A percentile compares a stretch with the other conserved stretches of the same genome.
phyloP scores from a whole-genome alignment of 2,113 vertebrate species.

The Plectropomus leopardus region DNA sequence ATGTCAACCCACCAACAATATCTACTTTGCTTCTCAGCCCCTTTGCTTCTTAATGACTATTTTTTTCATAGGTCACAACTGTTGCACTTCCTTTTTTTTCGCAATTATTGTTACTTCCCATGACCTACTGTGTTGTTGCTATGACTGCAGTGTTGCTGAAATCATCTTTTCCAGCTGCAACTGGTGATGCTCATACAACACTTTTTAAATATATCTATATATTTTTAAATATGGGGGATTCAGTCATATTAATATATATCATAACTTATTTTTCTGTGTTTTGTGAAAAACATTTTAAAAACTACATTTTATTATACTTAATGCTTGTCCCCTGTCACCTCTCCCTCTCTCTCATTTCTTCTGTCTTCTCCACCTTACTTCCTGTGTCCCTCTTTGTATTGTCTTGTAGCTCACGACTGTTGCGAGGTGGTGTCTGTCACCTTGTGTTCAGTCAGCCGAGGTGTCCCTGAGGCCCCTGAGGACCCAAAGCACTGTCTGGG shows the following conservation, averaged over 20 bases:
- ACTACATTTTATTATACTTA: not conserved
- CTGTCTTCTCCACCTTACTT: not conserved
- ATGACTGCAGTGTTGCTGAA: not conserved
- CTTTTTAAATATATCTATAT: too few species aligned
- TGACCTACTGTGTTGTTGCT: not conserved
- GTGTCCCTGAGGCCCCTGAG: constrained; percentile 78
- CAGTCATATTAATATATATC: not conserved
- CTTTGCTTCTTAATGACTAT: too few species aligned
- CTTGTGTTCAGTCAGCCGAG: constrained; percentile 87
- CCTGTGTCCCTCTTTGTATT: constrained; percentile 18
- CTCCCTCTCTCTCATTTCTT: not conserved
- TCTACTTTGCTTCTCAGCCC: too few species aligned
- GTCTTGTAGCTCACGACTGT: constrained; percentile 91
- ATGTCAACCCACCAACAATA: too few species aligned
- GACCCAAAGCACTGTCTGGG: constrained; percentile 56
- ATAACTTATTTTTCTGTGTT: not conserved
- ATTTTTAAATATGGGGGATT: not conserved
- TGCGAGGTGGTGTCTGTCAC: constrained; percentile 93
- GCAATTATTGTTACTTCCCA: not conserved
- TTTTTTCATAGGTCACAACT: too few species aligned
- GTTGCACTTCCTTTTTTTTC: not conserved
- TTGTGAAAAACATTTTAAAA: not conserved
- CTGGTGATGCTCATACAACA: too few species aligned
- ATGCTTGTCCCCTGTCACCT: too few species aligned
- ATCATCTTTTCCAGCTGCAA: too few species aligned